Percentiles rank a stretch among this genome's conserved stretches.
Conservation (phyloP, 1,140 invertebrate species). For the Sogatella furcifera region DNA sequence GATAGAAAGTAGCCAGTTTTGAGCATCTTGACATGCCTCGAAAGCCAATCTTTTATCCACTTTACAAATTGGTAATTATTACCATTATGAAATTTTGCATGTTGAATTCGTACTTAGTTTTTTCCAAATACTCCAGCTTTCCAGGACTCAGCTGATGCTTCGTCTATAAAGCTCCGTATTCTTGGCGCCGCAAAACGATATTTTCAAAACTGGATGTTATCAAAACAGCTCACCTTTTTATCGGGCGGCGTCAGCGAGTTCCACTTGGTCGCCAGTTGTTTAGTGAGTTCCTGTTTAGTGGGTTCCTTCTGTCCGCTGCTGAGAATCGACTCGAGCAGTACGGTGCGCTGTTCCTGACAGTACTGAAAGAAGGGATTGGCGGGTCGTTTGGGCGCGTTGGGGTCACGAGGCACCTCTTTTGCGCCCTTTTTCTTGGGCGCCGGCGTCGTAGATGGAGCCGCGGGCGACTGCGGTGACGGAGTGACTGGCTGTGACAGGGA, state of each 20-base stretch:
- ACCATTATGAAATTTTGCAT: too few relatives aligned
- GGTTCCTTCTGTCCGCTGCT: slow-evolving; percentile 51
- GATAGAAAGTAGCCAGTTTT: too few relatives aligned
- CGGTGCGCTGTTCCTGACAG: slow-evolving; percentile 60
- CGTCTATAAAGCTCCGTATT: too few relatives aligned
- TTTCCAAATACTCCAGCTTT: too few relatives aligned
- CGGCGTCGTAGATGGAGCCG: too few relatives aligned
- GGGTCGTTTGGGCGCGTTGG: slow-evolving; percentile 64
- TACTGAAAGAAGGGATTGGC: slow-evolving; percentile 73
- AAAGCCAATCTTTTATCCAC: too few relatives aligned
- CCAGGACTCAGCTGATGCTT: too few relatives aligned
- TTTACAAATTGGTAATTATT: too few relatives aligned
- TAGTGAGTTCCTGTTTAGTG: slow-evolving; percentile 60
- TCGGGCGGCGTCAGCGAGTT: slow-evolving; percentile 54
- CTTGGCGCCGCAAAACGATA: too few relatives aligned
- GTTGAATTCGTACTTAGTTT: too few relatives aligned
- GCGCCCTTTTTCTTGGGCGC: slow-evolving; percentile 34
- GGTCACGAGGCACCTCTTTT: slow-evolving; percentile 50
- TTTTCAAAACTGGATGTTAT: neutral
- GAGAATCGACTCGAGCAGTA: slow-evolving; percentile 48
- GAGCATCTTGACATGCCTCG: too few relatives aligned
- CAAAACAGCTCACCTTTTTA: slow-evolving; percentile 44
- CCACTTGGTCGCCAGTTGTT: slow-evolving; percentile 60
- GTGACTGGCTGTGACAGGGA: neutral
- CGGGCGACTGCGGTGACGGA: neutral